These are phyloP conservation scores for Drosophila kokeensis DNA, from an alignment of 2,888 invertebrate genomes.

Conservation along the genomic window DNA sequence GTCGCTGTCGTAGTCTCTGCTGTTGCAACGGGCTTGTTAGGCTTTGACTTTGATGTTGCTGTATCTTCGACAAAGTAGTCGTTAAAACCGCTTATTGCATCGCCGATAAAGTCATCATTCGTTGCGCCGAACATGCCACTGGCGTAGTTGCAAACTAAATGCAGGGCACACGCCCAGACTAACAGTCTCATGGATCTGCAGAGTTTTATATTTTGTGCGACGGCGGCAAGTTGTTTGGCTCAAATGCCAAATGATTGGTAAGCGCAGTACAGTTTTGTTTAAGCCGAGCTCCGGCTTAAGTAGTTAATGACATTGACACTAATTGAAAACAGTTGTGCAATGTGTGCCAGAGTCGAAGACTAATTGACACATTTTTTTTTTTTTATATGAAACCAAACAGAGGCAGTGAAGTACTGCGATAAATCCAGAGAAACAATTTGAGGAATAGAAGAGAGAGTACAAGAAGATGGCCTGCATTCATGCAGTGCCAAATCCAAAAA, in stretches of 20 bases:
- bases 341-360: slow-evolving; percentile 3
- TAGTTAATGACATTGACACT: slow-evolving; percentile 52
- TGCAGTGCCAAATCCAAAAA: background rate
- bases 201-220: slow-evolving; percentile 15
- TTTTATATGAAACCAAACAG: background rate
- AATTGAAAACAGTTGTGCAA: slow-evolving; percentile 62
- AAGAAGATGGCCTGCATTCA: background rate
- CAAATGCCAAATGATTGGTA: slow-evolving; percentile 41
- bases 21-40: slow-evolving; percentile 5
- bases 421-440: background rate
- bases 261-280: slow-evolving; percentile 55
- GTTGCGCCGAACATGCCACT: slow-evolving; percentile 36
- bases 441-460: background rate
- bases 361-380: slow-evolving; percentile 8
- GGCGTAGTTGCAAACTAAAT: slow-evolving; percentile 32
- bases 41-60: slow-evolving; percentile 6
- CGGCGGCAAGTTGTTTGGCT: slow-evolving; percentile 27
- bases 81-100: slow-evolving; percentile 42
- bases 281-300: slow-evolving; percentile 3
- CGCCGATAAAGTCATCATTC: slow-evolving; percentile 42
- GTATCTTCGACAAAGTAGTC: slow-evolving; percentile 37
- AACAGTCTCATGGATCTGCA: slow-evolving; percentile 49
- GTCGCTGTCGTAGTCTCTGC: slow-evolving; percentile 1
- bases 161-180: slow-evolving; percentile 43
- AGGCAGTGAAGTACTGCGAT: background rate